phyloP scores from a whole-genome alignment of 2,888 invertebrate species.

The Ommatoiulus sabulosus region DNA sequence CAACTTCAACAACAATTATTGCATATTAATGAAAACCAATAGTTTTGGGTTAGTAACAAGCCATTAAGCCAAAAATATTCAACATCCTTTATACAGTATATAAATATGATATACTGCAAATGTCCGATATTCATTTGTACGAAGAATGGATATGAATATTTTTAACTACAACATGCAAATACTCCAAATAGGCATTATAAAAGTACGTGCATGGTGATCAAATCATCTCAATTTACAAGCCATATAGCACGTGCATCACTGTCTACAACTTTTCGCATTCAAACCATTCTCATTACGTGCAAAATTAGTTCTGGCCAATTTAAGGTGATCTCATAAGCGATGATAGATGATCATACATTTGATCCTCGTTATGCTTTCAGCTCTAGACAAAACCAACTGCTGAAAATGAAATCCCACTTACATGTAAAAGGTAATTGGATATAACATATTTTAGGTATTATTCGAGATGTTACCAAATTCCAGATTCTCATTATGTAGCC shows the following conservation, averaged over 20 bases:
- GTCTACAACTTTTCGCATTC: background rate
- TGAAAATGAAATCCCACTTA: no score
- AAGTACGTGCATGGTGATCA: background rate
- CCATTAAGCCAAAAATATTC: background rate
- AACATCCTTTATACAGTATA: background rate
- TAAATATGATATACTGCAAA: background rate
- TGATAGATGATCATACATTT: no score
- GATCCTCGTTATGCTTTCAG: no score
- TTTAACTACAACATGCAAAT: background rate
- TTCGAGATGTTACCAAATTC: no score
- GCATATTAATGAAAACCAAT: slow-evolving; percentile 26
- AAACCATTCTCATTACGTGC: background rate
- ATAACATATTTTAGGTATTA: no score
- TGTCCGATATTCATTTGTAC: background rate
- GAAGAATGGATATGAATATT: background rate
- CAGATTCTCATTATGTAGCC: background rate
- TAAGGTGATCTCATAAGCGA: background rate
- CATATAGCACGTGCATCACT: background rate
- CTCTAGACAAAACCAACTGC: no score
- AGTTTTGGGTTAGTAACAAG: background rate
- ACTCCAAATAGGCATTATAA: background rate
- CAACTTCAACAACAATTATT: slow-evolving; percentile 34
- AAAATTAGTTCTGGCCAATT: background rate
- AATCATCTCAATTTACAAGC: background rate
- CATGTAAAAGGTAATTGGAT: no score